Evolutionary conservation across 1,140 invertebrate genomes (phyloP).

Genomic region (Aphelenchoides besseyi): DNA sequence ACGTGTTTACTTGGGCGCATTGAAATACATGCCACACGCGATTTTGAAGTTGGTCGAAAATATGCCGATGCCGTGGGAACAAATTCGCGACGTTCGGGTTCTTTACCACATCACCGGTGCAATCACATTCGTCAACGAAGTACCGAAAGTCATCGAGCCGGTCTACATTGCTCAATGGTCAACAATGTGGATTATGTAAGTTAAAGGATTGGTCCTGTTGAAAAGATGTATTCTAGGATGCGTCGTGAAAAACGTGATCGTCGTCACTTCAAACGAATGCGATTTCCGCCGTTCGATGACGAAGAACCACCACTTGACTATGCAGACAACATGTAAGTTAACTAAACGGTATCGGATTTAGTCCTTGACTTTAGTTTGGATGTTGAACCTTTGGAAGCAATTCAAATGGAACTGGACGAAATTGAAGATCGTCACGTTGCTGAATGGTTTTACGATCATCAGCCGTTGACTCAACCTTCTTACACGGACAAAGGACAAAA

Average conservation of each 20-base stretch:
- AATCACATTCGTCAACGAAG: slow-evolving; percentile 99
- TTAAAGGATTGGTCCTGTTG: background rate
- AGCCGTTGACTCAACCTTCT: slow-evolving; percentile 73
- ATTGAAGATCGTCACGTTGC: slow-evolving; percentile 84
- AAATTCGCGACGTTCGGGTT: slow-evolving; percentile 94
- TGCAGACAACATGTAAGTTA: slow-evolving; percentile 80
- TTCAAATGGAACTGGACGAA: slow-evolving; percentile 93
- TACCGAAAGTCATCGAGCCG: slow-evolving; percentile 98
- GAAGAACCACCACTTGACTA: slow-evolving; percentile 99
- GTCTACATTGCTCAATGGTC: slow-evolving; percentile 99
- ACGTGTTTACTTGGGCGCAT: slow-evolving; percentile 89
- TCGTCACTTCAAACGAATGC: slow-evolving; percentile 91
- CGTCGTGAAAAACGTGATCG: slow-evolving; percentile 94
- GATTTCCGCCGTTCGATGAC: slow-evolving; percentile 99
- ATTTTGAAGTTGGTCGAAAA: slow-evolving; percentile 97
- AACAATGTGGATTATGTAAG: slow-evolving; percentile 97
- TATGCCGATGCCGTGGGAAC: slow-evolving; percentile 99
- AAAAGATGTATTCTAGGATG: slow-evolving; percentile 68
- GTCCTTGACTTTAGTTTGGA: slow-evolving; percentile 69
- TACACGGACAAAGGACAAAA: slow-evolving; percentile 22
- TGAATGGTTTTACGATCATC: slow-evolving; percentile 98
- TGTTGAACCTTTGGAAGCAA: slow-evolving; percentile 96
- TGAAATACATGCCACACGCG: slow-evolving; percentile 99
- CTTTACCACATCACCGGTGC: slow-evolving; percentile 72
- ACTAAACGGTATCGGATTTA: too few relatives aligned